Evolutionary conservation across 1,140 invertebrate species (phyloP).

Genomic region (Drosophila quadrilineata): DNA sequence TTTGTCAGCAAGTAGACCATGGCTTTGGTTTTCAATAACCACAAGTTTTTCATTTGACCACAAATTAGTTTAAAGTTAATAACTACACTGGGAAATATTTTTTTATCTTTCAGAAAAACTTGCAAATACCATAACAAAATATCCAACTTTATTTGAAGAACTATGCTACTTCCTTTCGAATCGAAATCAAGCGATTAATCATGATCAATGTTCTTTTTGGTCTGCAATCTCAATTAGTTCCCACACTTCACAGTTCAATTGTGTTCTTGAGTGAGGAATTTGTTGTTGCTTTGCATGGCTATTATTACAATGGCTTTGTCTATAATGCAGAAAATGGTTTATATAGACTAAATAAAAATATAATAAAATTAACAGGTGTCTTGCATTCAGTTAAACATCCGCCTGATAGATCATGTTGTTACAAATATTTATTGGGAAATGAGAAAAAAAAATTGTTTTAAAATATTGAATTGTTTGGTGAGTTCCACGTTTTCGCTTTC

Average conservation of each 20-base stretch:
- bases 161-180: not conserved
- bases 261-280: constrained; percentile 10
- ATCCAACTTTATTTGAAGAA: too few relatives aligned
- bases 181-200: not conserved
- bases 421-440: constrained; percentile 40
- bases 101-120: too few relatives aligned
- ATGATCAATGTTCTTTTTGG: not conserved
- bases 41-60: too few relatives aligned
- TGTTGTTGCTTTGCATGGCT: not conserved
- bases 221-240: constrained; percentile 5
- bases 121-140: too few relatives aligned
- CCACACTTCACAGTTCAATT: constrained; percentile 4
- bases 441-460: constrained; percentile 23
- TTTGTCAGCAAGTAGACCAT: too few relatives aligned
- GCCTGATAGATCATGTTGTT: constrained; percentile 2
- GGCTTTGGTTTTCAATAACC: too few relatives aligned
- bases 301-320: not conserved
- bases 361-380: constrained; percentile 1
- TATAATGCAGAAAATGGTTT: not conserved
- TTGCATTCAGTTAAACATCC: not conserved
- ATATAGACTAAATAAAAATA: not conserved
- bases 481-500: constrained; percentile 63
- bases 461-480: constrained; percentile 57
- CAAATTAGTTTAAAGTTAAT: too few relatives aligned
- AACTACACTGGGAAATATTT: too few relatives aligned